Evolutionary conservation across 53 echinoderm and acorn worm genomes (phyloP).

Genomic region (Stichopus horrens): DNA sequence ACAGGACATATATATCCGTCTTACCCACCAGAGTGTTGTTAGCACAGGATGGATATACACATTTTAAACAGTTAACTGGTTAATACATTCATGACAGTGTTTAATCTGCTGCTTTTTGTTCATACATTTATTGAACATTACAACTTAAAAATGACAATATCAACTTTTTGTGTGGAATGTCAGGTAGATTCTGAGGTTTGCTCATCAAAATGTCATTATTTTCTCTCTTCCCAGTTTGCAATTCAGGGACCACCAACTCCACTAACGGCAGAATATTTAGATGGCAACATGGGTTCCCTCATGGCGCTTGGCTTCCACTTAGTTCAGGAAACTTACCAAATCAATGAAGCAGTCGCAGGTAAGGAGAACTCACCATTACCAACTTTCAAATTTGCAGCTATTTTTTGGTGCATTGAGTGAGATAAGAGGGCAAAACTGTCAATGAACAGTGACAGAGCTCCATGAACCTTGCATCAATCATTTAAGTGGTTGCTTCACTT

Average conservation of each 20-base stretch:
- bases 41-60: background rate
- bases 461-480: too few relatives aligned
- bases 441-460: too few relatives aligned
- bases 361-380: background rate
- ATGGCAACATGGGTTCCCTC: slow-evolving; percentile 65
- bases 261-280: slow-evolving; percentile 66
- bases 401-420: too few relatives aligned
- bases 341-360: slow-evolving; percentile 53
- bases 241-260: slow-evolving; percentile 81
- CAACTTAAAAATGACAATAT: background rate
- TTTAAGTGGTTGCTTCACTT: too few relatives aligned
- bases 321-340: slow-evolving; percentile 53
- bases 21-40: too few relatives aligned
- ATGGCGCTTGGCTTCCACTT: slow-evolving; percentile 51
- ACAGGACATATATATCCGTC: too few relatives aligned
- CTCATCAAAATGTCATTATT: background rate
- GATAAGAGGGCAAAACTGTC: too few relatives aligned
- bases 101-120: background rate
- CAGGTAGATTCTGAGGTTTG: background rate
- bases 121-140: too few relatives aligned
- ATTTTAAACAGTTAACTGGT: background rate
- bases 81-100: background rate
- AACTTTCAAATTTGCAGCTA: too few relatives aligned
- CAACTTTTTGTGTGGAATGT: background rate
- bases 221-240: slow-evolving; percentile 56